Evolutionary conservation across 2,113 vertebrate genomes (phyloP).

Genomic region (Mobula hypostoma): DNA sequence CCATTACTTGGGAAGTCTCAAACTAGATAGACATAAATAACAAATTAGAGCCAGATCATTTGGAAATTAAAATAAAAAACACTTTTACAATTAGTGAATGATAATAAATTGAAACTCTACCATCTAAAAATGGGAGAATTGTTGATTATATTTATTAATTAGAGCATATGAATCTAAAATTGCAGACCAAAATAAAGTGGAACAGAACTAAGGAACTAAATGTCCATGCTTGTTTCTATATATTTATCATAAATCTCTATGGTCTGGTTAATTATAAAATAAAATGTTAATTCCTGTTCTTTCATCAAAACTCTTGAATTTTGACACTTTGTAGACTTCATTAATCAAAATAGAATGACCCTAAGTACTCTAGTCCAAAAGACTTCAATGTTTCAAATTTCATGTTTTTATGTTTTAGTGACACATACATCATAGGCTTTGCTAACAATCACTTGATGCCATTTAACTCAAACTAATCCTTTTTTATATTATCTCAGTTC

Average conservation of each 20-base stretch:
- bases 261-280: background rate
- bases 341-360: background rate
- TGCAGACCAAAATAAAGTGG: too few relatives aligned
- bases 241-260: background rate
- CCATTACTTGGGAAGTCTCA: too few relatives aligned
- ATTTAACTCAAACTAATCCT: slow-evolving; percentile 12
- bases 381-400: background rate
- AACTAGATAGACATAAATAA: too few relatives aligned
- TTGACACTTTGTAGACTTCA: background rate
- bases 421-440: background rate
- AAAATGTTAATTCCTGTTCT: background rate
- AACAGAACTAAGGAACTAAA: too few relatives aligned
- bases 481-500: background rate
- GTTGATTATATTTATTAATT: too few relatives aligned
- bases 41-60: too few relatives aligned
- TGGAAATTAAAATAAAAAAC: too few relatives aligned
- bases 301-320: background rate
- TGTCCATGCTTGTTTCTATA: too few relatives aligned
- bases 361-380: background rate
- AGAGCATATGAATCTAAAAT: too few relatives aligned
- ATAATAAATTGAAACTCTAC: too few relatives aligned
- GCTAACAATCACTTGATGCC: background rate
- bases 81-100: too few relatives aligned
- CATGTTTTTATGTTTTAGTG: background rate
- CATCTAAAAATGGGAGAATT: too few relatives aligned